Evolutionary conservation across 2,888 invertebrate genomes (phyloP).

Genomic region (Drosophila melanosoma): DNA sequence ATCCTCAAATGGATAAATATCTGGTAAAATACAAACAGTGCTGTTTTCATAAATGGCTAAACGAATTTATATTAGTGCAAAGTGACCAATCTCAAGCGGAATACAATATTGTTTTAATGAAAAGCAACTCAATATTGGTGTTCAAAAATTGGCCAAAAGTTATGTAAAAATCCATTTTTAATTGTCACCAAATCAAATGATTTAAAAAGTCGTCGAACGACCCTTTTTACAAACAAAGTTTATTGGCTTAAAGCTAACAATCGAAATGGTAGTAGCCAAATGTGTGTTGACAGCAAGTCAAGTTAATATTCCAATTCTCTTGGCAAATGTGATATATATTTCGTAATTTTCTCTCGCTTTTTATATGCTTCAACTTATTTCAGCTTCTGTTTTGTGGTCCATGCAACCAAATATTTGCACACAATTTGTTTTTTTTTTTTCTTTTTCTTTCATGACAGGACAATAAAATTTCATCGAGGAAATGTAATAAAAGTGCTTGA

Average conservation of each 20-base stretch:
- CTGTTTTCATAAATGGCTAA: neutral
- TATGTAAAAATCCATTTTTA: neutral
- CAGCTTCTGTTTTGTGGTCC: conserved; percentile 24
- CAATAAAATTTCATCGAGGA: conserved; percentile 72
- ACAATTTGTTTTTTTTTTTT: conserved; percentile 33
- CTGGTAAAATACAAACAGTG: neutral
- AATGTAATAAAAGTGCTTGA: conserved; percentile 78
- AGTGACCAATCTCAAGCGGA: too few relatives aligned
- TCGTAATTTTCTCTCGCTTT: conserved; percentile 44
- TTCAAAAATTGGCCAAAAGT: neutral
- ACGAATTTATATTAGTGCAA: neutral
- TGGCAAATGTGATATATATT: conserved; percentile 28
- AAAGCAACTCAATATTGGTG: neutral
- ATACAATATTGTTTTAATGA: neutral
- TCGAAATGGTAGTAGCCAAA: conserved; percentile 8
- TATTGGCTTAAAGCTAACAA: conserved; percentile 2
- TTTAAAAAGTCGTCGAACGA: neutral
- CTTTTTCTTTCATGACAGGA: conserved; percentile 26
- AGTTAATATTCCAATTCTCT: neutral
- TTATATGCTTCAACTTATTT: conserved; percentile 13
- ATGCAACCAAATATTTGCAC: conserved; percentile 49
- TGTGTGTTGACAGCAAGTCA: conserved; percentile 24
- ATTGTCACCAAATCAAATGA: neutral
- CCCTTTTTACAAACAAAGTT: neutral
- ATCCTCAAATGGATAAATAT: neutral